A percentile compares a stretch with the other conserved stretches of the same genome.
Conservation (phyloP, 2,113 vertebrate species). For the Pachycephala philippinensis region DNA sequence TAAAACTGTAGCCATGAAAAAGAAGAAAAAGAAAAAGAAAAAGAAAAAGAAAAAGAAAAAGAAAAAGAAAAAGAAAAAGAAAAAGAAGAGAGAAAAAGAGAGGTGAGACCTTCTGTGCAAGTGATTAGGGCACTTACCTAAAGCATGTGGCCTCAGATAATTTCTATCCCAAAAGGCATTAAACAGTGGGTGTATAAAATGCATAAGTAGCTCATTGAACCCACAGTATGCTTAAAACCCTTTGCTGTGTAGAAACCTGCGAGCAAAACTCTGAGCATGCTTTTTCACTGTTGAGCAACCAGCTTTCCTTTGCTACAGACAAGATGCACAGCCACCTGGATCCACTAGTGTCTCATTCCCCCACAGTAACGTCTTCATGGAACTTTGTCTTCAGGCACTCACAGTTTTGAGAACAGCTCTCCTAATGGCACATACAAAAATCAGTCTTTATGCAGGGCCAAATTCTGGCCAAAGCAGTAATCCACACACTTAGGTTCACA, state of each 20-base stretch:
- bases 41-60: too few relatives aligned
- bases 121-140: not conserved
- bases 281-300: not conserved
- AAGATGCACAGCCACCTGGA: not conserved
- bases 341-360: not conserved
- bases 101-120: not conserved
- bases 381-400: not conserved
- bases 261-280: not conserved
- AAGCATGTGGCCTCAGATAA: not conserved
- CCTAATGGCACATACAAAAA: not conserved
- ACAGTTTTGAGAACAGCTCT: not conserved
- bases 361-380: not conserved
- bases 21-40: fast-evolving
- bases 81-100: too few relatives aligned
- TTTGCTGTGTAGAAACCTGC: not conserved
- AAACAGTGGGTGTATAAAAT: not conserved
- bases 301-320: not conserved
- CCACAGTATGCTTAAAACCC: not conserved
- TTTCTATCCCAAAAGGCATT: not conserved
- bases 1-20: not conserved
- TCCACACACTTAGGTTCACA: not conserved
- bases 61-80: too few relatives aligned
- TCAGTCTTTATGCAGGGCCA: not conserved
- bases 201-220: not conserved
- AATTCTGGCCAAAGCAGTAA: not conserved